Evolutionary conservation across 1,140 invertebrate species (phyloP).

Genomic region (Cherax quadricarinatus): DNA sequence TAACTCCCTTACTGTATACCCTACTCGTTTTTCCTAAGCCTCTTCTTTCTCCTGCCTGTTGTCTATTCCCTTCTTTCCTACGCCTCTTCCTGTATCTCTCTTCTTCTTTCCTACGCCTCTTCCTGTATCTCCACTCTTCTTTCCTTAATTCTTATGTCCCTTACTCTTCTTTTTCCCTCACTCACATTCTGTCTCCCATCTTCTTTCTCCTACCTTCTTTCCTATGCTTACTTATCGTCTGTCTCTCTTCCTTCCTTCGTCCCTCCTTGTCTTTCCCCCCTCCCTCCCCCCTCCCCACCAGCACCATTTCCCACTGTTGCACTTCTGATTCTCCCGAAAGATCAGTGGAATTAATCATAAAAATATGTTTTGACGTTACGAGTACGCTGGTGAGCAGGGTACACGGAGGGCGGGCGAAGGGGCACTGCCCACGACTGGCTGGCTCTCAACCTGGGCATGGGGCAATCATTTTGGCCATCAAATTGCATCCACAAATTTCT

Average conservation of each 20-base stretch:
- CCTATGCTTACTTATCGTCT: too few species aligned
- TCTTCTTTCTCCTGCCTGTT: background rate
- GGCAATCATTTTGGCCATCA: too few species aligned
- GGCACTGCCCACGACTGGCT: background rate
- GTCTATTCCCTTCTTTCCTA: background rate
- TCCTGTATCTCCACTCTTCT: background rate
- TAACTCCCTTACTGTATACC: background rate
- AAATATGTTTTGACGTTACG: background rate
- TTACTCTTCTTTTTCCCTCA: background rate
- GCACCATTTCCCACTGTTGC: background rate
- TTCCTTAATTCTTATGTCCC: background rate
- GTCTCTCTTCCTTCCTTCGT: too few species aligned
- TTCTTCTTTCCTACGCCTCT: background rate
- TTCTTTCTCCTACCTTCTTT: background rate
- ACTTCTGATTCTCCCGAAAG: background rate
- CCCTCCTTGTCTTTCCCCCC: too few species aligned
- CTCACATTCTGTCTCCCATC: background rate
- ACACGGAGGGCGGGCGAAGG: background rate
- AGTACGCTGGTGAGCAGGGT: background rate
- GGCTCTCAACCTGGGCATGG: too few species aligned
- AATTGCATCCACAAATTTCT: too few species aligned
- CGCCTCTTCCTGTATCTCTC: background rate
- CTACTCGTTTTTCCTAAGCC: too few species aligned
- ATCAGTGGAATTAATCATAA: background rate
- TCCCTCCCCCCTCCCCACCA: too few species aligned